phyloP scores from a whole-genome alignment of 2,797 vertebrate genomes.

The Cyclopterus lumpus region DNA sequence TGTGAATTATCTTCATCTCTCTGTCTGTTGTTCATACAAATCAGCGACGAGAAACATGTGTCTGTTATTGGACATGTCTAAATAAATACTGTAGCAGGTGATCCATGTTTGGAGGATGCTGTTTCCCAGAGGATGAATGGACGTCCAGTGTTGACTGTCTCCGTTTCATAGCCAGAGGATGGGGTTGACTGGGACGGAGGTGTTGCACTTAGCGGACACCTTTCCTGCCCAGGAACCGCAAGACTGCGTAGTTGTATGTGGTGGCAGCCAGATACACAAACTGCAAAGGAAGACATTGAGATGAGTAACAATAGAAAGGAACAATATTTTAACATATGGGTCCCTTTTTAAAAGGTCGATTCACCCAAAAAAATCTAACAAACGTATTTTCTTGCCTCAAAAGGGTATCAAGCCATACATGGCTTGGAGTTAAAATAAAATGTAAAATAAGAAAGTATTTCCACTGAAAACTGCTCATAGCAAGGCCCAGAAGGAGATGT shows the following conservation, averaged over 20 bases:
- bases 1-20: conserved; percentile 73
- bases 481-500: neutral
- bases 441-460: conserved; percentile 6
- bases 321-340: neutral
- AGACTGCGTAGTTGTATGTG: conserved; percentile 98
- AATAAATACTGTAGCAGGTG: conserved; percentile 52
- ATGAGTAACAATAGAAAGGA: neutral
- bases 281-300: conserved; percentile 77
- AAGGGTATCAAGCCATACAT: neutral
- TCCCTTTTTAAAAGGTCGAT: neutral
- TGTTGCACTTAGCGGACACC: conserved; percentile 86
- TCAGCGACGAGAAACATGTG: conserved; percentile 47
- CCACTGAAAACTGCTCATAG: conserved; percentile 3
- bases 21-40: conserved; percentile 67
- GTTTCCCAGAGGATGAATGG: conserved; percentile 51
- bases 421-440: neutral
- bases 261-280: conserved; percentile 93
- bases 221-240: conserved; percentile 96
- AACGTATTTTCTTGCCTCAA: neutral
- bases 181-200: conserved; percentile 30
- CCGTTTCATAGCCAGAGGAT: conserved; percentile 44
- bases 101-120: conserved; percentile 57
- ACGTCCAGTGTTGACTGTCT: conserved; percentile 55
- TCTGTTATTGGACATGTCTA: conserved; percentile 60
- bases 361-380: conserved; percentile 5